Conservation (phyloP, 2,888 invertebrate genomes). For the Synergus japonicus region DNA sequence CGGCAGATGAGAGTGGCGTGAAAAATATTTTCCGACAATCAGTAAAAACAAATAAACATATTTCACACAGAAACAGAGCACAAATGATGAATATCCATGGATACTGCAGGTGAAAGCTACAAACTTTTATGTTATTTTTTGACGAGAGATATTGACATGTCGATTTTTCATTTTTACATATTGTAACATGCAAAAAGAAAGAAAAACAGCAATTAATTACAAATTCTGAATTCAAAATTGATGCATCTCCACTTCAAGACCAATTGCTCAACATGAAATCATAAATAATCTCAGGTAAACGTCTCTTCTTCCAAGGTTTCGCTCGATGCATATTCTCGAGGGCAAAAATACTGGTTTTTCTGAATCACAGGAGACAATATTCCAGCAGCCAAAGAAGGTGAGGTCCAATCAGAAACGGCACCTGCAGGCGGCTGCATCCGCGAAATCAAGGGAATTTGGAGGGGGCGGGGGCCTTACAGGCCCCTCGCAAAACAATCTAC, state of each 20-base stretch:
- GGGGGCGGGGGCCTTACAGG: not conserved
- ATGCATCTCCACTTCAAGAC: not conserved
- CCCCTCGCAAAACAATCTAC: not conserved
- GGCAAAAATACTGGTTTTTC: slow-evolving; percentile 17
- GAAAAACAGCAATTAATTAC: not conserved
- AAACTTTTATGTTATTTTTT: not conserved
- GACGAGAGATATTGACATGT: too few species aligned
- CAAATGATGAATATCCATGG: slow-evolving; percentile 3
- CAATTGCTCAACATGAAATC: slow-evolving; percentile 1
- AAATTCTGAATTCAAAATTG: not conserved
- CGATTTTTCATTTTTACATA: too few species aligned
- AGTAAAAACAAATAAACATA: slow-evolving; percentile 25
- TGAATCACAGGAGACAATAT: slow-evolving; percentile 19
- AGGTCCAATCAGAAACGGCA: slow-evolving; percentile 28
- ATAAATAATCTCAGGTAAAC: not conserved
- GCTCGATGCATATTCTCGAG: not conserved
- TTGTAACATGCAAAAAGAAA: not conserved
- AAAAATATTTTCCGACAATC: slow-evolving; percentile 27
- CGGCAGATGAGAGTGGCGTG: not conserved
- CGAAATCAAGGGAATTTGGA: not conserved
- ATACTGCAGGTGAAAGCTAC: not conserved
- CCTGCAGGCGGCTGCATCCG: slow-evolving; percentile 8
- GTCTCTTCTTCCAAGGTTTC: not conserved
- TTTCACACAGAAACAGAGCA: slow-evolving; percentile 7
- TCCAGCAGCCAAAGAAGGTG: slow-evolving; percentile 28